Evolutionary conservation across 2,113 vertebrate genomes (phyloP).

Genomic region (Dendrocopos noguchii): DNA sequence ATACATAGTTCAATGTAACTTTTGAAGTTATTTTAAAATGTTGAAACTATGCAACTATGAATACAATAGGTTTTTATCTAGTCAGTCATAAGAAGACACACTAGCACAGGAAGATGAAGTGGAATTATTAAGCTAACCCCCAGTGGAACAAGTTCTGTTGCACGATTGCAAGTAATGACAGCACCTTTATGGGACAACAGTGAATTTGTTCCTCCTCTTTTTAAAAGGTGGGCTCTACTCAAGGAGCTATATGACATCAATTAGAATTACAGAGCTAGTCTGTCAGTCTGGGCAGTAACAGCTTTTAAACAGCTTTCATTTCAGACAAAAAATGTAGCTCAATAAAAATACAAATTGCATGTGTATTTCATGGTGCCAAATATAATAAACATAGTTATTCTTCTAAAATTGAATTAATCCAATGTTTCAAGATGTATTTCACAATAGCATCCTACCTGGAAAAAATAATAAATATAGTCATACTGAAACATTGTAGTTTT

Average conservation of each 20-base stretch:
- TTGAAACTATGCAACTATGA: not conserved
- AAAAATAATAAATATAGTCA: not conserved
- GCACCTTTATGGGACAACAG: not conserved
- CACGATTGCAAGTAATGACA: not conserved
- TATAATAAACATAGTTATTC: not conserved
- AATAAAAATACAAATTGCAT: conserved; percentile 4
- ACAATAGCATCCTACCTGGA: not conserved
- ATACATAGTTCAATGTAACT: not conserved
- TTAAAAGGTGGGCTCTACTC: not conserved
- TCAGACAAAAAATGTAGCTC: not conserved
- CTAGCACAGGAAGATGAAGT: not conserved
- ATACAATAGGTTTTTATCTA: not conserved
- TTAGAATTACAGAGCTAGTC: not conserved
- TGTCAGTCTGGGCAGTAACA: not conserved
- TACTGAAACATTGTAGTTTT: not conserved
- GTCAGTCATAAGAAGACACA: not conserved
- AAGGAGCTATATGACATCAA: not conserved
- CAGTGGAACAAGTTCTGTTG: not conserved
- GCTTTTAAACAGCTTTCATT: not conserved
- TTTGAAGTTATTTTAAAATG: not conserved
- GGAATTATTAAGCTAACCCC: not conserved
- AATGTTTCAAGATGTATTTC: conserved; percentile 1
- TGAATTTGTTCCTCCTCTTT: not conserved
- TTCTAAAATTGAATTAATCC: not conserved
- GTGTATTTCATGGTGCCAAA: not conserved